phyloP scores from a whole-genome alignment of 2,113 vertebrate genomes.

The Megaceryle maxima region DNA sequence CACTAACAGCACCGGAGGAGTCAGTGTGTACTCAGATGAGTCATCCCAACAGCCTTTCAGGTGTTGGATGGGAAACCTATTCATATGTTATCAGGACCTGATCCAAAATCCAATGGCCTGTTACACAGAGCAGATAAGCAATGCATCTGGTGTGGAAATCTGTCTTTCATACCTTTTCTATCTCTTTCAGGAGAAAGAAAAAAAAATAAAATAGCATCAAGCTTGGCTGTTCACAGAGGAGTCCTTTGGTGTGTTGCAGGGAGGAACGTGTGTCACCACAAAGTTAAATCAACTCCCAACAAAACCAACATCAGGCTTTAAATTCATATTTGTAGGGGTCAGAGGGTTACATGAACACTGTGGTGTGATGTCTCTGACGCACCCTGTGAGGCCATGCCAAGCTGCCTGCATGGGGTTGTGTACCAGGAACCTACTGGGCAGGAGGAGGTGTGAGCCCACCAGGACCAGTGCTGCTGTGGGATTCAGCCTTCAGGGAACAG shows the following conservation, averaged over 20 bases:
- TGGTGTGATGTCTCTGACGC: not conserved
- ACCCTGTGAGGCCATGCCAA: not conserved
- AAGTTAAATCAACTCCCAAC: not conserved
- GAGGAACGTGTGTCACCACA: not conserved
- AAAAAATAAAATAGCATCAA: not conserved
- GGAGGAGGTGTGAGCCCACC: rapidly evolving
- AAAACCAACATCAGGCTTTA: not conserved
- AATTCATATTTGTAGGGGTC: not conserved
- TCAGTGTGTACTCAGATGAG: not conserved
- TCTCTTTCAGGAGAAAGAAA: not conserved
- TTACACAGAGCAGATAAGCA: not conserved
- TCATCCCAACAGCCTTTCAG: not conserved
- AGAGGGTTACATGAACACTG: not conserved
- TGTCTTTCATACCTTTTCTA: not conserved
- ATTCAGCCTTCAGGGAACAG: not conserved
- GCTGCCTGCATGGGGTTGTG: not conserved
- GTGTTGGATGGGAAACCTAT: not conserved
- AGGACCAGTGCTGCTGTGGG: no score
- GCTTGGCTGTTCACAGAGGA: not conserved
- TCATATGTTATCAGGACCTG: not conserved
- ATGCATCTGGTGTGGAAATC: not conserved
- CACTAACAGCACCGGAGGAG: not conserved
- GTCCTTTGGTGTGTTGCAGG: not conserved
- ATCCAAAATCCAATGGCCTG: not conserved
- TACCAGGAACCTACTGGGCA: not conserved